A percentile compares a stretch with the other conserved stretches of the same genome.
Evolutionary conservation across 2,888 invertebrate genomes (phyloP).

Genomic region (Temnothorax rugatulus): DNA sequence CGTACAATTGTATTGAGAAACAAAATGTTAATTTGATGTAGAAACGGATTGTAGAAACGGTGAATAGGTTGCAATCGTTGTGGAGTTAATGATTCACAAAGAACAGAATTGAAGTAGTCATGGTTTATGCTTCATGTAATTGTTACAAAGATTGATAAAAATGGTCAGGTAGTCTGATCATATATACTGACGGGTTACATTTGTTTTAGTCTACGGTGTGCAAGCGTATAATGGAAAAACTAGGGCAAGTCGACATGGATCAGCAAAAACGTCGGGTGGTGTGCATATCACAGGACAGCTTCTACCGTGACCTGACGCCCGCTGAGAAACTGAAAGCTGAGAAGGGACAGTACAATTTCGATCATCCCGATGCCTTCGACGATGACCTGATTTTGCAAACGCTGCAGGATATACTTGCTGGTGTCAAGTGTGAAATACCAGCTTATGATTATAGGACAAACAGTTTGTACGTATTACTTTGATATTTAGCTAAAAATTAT

Average conservation of each 20-base stretch:
- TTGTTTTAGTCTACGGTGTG: slow-evolving; percentile 96
- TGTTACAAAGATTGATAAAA: background rate
- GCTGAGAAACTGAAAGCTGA: slow-evolving; percentile 94
- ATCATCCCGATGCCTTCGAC: slow-evolving; percentile 99
- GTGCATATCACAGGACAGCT: slow-evolving; percentile 98
- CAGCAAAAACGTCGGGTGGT: slow-evolving; percentile 96
- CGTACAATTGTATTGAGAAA: background rate
- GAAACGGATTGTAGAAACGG: background rate
- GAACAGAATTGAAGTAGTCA: background rate
- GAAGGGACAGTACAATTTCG: slow-evolving; percentile 98
- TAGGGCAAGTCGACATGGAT: slow-evolving; percentile 97
- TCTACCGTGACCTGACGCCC: slow-evolving; percentile 95
- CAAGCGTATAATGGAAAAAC: slow-evolving; percentile 97
- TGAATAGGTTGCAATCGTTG: background rate
- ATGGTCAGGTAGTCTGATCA: background rate
- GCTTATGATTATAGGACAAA: slow-evolving; percentile 97
- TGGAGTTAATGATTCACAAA: background rate
- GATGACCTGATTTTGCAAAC: slow-evolving; percentile 94
- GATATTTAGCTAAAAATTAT: slow-evolving; percentile 18
- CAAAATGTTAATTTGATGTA: background rate
- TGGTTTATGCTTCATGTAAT: background rate
- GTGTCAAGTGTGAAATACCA: slow-evolving; percentile 95
- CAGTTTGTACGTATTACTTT: slow-evolving; percentile 90
- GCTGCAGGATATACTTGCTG: slow-evolving; percentile 93
- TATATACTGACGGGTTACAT: background rate